Percentiles rank a stretch among this genome's conserved stretches.
Evolutionary conservation across 2,797 vertebrate species (phyloP).

Genomic region (Malurus leucopterus): DNA sequence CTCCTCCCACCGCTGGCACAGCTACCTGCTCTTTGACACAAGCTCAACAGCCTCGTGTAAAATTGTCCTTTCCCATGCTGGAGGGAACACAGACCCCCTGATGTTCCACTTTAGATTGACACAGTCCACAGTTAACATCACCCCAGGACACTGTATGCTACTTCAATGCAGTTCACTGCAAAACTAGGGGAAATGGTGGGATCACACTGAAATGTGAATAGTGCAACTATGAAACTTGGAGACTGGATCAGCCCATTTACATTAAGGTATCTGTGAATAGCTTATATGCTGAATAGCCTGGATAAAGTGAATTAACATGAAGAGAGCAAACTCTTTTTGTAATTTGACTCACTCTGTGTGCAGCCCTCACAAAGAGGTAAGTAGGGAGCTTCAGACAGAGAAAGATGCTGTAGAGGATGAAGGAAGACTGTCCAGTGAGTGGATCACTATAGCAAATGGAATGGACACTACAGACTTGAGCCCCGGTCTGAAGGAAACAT

Average conservation of each 20-base stretch:
- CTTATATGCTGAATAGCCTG: not conserved
- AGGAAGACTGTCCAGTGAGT: not conserved
- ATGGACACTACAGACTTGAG: not conserved
- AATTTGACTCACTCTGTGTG: not conserved
- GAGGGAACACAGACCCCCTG: not conserved
- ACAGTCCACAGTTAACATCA: not conserved
- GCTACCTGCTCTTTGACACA: not conserved
- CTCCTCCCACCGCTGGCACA: not conserved
- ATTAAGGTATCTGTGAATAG: not conserved
- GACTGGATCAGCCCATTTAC: not conserved
- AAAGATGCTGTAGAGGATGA: not conserved
- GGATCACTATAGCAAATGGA: not conserved
- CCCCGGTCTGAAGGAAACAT: not conserved
- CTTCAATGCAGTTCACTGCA: not conserved
- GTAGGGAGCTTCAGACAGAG: not conserved
- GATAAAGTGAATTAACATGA: not conserved
- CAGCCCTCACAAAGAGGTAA: not conserved
- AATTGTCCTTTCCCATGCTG: not conserved
- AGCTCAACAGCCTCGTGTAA: not conserved
- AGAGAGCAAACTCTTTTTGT: not conserved
- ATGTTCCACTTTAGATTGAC: not conserved
- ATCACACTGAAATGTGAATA: not conserved
- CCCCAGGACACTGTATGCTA: not conserved
- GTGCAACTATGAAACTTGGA: not conserved
- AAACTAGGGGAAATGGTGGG: rapidly evolving